phyloP scores from a whole-genome alignment of 2,113 vertebrate genomes.

The Phaethornis superciliosus region DNA sequence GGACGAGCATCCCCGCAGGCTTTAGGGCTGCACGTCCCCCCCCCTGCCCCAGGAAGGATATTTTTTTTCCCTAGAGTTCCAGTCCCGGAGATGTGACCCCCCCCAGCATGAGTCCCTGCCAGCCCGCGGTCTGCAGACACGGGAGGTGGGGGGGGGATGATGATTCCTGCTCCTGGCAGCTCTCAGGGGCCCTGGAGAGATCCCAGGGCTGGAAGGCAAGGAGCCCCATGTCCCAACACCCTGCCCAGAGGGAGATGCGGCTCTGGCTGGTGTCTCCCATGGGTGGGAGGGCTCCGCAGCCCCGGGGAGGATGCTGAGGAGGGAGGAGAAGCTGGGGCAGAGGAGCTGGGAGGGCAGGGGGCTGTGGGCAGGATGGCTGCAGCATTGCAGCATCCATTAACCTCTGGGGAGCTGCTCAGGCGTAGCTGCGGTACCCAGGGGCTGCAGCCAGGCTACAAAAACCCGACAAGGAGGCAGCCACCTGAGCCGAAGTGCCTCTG shows the following conservation, averaged over 20 bases:
- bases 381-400: slow-evolving; percentile 69
- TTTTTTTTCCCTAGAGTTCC: too few species aligned
- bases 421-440: neutral
- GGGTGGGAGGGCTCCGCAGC: neutral
- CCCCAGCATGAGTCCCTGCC: neutral
- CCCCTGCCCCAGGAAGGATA: neutral
- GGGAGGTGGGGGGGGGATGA: accelerated
- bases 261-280: accelerated
- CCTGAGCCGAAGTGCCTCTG: slow-evolving; percentile 27
- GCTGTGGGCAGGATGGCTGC: slow-evolving; percentile 59
- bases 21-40: neutral
- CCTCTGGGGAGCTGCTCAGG: slow-evolving; percentile 56
- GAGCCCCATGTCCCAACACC: neutral
- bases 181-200: neutral
- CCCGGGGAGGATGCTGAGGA: neutral
- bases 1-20: accelerated
- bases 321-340: neutral
- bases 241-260: neutral
- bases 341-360: neutral
- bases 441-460: neutral
- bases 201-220: neutral
- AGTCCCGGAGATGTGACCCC: too few species aligned
- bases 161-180: neutral
- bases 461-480: slow-evolving; percentile 12
- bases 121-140: neutral